A percentile compares a stretch with the other conserved stretches of the same genome.
phyloP scores from a whole-genome alignment of 2,888 invertebrate species.

The Papilio demoleus region DNA sequence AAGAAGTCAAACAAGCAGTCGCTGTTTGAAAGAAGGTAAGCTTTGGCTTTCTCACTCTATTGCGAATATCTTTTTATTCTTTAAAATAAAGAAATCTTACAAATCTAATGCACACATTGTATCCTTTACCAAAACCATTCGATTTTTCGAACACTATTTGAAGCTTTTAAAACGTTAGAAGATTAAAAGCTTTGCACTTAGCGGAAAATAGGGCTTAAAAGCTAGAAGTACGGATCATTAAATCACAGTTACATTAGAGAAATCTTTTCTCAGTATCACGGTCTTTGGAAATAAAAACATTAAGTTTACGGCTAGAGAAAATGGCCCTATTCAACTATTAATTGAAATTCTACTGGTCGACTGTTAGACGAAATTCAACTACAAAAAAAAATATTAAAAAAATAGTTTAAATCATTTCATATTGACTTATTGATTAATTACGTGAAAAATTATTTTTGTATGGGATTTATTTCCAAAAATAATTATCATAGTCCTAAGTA shows the following conservation, averaged over 20 bases:
- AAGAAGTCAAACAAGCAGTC: too few species aligned
- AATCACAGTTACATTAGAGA: conserved; percentile 13
- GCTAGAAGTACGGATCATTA: conserved; percentile 25
- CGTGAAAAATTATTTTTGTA: too few species aligned
- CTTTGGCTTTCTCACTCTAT: too few species aligned
- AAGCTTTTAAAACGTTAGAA: conserved; percentile 25
- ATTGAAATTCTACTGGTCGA: too few species aligned
- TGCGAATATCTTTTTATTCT: too few species aligned
- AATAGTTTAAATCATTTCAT: too few species aligned
- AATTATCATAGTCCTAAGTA: too few species aligned
- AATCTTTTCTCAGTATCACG: conserved; percentile 5
- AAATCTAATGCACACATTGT: neutral
- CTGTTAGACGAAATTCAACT: too few species aligned
- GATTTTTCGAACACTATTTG: conserved; percentile 18
- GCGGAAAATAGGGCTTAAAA: conserved; percentile 29
- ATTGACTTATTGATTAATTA: too few species aligned
- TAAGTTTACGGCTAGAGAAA: neutral
- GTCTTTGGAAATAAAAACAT: conserved; percentile 3
- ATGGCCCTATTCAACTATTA: neutral
- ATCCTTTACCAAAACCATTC: neutral
- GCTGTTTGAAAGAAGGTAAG: too few species aligned
- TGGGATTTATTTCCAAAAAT: too few species aligned
- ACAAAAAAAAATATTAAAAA: too few species aligned
- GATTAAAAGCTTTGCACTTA: conserved; percentile 29
- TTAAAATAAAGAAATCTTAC: neutral